Conservation (phyloP, 2,113 vertebrate genomes). For the Scomber japonicus region DNA sequence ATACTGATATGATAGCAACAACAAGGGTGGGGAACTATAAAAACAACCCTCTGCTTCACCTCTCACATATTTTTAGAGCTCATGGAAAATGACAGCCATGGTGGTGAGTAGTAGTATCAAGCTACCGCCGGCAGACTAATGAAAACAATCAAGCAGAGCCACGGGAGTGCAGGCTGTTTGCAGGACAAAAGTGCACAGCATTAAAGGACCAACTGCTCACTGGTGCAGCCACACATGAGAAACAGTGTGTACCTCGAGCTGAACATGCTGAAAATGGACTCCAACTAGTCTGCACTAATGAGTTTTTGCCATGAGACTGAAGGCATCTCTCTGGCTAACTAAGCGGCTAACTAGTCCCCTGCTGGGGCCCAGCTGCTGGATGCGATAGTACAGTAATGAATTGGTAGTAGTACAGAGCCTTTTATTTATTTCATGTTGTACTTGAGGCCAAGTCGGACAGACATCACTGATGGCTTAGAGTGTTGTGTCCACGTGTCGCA, state of each 20-base stretch:
- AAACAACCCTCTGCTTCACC: constrained; percentile 60
- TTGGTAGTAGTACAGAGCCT: constrained; percentile 29
- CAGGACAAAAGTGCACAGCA: constrained; percentile 34
- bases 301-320: constrained; percentile 52
- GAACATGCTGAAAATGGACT: constrained; percentile 54
- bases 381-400: constrained; percentile 60
- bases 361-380: constrained; percentile 71
- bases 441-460: constrained; percentile 43
- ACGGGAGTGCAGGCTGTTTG: constrained; percentile 55
- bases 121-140: constrained; percentile 56
- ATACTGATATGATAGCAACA: constrained; percentile 52
- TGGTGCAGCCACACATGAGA: constrained; percentile 20
- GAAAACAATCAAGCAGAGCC: constrained; percentile 65
- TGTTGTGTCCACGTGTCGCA: constrained; percentile 1
- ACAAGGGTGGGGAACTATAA: constrained; percentile 56
- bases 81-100: constrained; percentile 51
- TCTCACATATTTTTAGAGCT: constrained; percentile 48
- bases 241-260: constrained; percentile 29
- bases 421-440: constrained; percentile 59
- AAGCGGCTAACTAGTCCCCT: constrained; percentile 72
- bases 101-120: constrained; percentile 31
- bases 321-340: constrained; percentile 66
- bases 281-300: constrained; percentile 62
- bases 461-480: constrained; percentile 14
- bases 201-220: constrained; percentile 35